Percentiles rank a stretch among this genome's conserved stretches.
phyloP scores from a whole-genome alignment of 2,797 vertebrate genomes.

The Coendou prehensilis region DNA sequence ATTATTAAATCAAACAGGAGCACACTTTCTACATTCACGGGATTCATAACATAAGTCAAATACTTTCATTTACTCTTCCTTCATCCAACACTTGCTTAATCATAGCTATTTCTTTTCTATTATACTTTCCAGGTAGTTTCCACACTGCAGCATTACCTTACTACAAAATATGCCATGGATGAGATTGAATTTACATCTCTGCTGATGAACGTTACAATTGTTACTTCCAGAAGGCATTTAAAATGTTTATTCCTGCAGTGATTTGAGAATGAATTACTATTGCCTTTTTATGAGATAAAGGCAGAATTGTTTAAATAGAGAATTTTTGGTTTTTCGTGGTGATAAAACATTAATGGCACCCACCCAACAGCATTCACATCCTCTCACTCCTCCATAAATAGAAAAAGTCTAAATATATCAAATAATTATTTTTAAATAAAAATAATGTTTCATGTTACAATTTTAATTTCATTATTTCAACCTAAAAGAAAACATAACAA shows the following conservation, averaged over 20 bases:
- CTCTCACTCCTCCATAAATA: rapidly evolving
- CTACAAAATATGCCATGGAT: neutral
- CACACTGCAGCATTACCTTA: neutral
- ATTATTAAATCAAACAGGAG: neutral
- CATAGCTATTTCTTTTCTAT: neutral
- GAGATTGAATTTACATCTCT: neutral
- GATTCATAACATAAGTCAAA: neutral
- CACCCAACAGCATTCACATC: neutral
- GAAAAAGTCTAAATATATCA: neutral
- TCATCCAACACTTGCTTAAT: neutral
- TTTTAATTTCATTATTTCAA: neutral
- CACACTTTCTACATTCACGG: neutral
- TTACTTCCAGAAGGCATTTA: neutral
- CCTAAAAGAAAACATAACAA: neutral
- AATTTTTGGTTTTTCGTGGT: neutral
- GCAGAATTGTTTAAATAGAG: neutral
- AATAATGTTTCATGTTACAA: neutral
- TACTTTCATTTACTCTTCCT: constrained; percentile 1
- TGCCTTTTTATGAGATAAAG: neutral
- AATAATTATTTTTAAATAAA: neutral
- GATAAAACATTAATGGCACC: neutral
- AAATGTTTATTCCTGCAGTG: neutral
- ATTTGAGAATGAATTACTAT: constrained; percentile 37
- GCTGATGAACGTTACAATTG: neutral
- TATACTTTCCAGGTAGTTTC: neutral